Base-by-base conservation (phyloP, 2,113 vertebrate species). In the Vulpes ferrilata region DNA sequence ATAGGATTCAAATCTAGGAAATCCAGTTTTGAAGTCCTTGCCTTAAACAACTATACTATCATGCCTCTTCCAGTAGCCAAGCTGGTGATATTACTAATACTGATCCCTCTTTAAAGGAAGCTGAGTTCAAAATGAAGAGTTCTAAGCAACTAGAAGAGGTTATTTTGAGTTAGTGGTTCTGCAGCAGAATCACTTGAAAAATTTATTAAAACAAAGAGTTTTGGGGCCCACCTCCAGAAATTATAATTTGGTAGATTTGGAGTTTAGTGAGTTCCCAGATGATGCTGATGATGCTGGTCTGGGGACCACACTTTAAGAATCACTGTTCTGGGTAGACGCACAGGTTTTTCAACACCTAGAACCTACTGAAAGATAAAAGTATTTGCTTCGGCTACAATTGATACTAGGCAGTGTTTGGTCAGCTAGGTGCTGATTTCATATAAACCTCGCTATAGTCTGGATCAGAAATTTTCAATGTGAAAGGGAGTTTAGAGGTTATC, bases 191-290 rank as follows among this genome's bases (percentile, higher is more conserved):
- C 48, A 48, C 60, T 57, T 53, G 71, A 25, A 82, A 27, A 27
- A 27, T 93, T 87, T 89, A 23, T 87, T 73, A 82, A 6, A 82
- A 71, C 20, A 81, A 22, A 78, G 15, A 59, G 64, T 83, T 55
- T 38, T 74, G 59, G 53, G n/a, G 19, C 23, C 2, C 2, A 53
- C 9, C 30, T 96, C 59, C 13, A 78, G 35, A 82, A 71, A 76
- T 88, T 96, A 13, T 93, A 53, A 96, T 89, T 83, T 16, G 30
- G 48, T 74, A 25, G 48, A 67, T 82, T 93, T 96, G 32, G 27
- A 25, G 35, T 88, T 90, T 57, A 64, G 11, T 60, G 69, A 82
- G 19, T 67, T 82, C 74, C 57, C 51, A 81, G 43, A 20, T 73
- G 12, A 23, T 73, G 8, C 1, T 82, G 20, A 32, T 23, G 32